Conservation (phyloP, 2,888 invertebrate species). For the Ormyrus nitidulus region DNA sequence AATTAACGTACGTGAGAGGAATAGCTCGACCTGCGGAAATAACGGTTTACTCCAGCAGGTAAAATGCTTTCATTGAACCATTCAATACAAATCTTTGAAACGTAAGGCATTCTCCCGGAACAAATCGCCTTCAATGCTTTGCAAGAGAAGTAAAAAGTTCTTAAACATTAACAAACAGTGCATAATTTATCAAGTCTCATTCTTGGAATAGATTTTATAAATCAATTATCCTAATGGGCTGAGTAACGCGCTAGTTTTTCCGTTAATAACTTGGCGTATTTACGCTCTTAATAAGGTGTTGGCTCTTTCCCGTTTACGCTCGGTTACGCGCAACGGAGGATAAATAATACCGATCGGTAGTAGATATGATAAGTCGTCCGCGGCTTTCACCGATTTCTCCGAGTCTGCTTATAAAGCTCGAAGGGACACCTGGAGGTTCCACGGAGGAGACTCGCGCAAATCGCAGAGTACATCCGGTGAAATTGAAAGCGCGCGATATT, state of each 20-base stretch:
- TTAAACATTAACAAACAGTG: conserved; percentile 2
- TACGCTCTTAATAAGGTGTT: conserved; percentile 35
- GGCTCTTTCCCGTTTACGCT: conserved; percentile 40
- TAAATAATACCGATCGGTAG: conserved; percentile 41
- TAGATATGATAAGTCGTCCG: conserved; percentile 38
- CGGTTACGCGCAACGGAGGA: conserved; percentile 41
- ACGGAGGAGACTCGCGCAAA: conserved; percentile 57
- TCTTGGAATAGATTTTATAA: conserved; percentile 9
- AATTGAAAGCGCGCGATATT: conserved; percentile 61
- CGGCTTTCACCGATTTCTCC: conserved; percentile 61
- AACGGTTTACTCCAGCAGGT: neutral
- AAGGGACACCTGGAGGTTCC: conserved; percentile 54
- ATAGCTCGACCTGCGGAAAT: conserved; percentile 5
- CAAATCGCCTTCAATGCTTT: neutral
- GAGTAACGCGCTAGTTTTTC: conserved; percentile 39
- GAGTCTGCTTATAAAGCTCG: conserved; percentile 53
- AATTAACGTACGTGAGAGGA: conserved; percentile 39
- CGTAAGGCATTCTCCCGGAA: conserved; percentile 2
- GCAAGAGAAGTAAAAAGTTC: neutral
- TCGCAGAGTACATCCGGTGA: conserved; percentile 58
- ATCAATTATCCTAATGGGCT: conserved; percentile 31
- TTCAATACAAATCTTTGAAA: conserved; percentile 1
- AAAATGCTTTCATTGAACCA: too few species aligned
- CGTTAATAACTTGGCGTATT: conserved; percentile 41
- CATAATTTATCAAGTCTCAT: conserved; percentile 18